Percentiles rank a stretch among this genome's conserved stretches.
Evolutionary conservation across 1,140 invertebrate genomes (phyloP).

Genomic region (Ooceraea biroi): DNA sequence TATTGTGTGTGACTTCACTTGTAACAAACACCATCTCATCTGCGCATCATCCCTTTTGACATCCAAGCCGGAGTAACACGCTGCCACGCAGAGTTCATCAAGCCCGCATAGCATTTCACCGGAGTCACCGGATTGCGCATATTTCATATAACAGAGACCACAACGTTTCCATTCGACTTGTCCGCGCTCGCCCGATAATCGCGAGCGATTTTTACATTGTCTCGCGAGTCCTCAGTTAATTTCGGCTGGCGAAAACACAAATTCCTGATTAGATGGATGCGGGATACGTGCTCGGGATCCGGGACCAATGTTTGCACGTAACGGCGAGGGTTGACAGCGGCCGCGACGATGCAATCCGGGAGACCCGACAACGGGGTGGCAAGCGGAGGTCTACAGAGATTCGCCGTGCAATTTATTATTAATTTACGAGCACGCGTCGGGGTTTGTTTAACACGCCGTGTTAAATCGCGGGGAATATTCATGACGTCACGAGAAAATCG

Average conservation of each 20-base stretch:
- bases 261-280: constrained; percentile 16
- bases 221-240: neutral
- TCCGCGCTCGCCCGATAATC: constrained; percentile 38
- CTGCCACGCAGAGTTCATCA: too few species aligned
- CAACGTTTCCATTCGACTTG: constrained; percentile 70
- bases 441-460: constrained; percentile 59
- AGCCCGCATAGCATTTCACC: too few species aligned
- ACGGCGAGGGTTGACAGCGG: constrained; percentile 33
- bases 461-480: constrained; percentile 66
- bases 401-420: constrained; percentile 55
- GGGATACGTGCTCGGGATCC: neutral
- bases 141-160: constrained; percentile 59
- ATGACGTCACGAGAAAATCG: constrained; percentile 67
- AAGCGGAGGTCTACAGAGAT: neutral
- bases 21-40: too few species aligned
- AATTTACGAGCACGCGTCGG: constrained; percentile 66
- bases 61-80: too few species aligned
- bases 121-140: too few species aligned
- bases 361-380: too few species aligned
- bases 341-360: neutral
- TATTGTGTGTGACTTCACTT: too few species aligned
- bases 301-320: constrained; percentile 17
- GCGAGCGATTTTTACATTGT: too few species aligned
- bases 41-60: too few species aligned
- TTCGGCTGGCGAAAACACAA: neutral